A percentile compares a stretch with the other conserved stretches of the same genome.
phyloP scores from a whole-genome alignment of 1,140 invertebrate genomes.

The Hermatobates lingyangjiaoensis region DNA sequence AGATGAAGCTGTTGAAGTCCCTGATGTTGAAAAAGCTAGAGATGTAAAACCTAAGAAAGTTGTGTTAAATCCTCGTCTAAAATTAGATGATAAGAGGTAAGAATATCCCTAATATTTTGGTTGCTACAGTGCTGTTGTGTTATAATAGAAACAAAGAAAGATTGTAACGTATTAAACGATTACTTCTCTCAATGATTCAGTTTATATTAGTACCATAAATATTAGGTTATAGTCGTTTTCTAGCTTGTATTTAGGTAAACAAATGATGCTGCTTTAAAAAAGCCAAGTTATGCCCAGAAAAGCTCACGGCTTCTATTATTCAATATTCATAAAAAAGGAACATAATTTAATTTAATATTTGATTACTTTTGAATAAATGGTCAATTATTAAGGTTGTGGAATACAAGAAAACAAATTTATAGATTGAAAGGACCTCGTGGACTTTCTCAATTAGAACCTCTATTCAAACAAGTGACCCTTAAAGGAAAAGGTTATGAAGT shows the following conservation, averaged over 20 bases:
- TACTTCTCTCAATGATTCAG: background rate
- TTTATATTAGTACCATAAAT: background rate
- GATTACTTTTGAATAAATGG: too few species aligned
- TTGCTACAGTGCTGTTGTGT: background rate
- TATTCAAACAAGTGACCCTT: conserved; percentile 65
- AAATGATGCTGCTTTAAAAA: background rate
- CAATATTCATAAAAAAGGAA: background rate
- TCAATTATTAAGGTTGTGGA: too few species aligned
- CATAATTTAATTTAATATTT: background rate
- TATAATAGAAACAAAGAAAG: background rate
- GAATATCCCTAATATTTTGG: background rate
- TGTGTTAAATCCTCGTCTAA: conserved; percentile 44
- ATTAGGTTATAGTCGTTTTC: background rate
- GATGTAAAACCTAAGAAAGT: conserved; percentile 29
- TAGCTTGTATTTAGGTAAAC: background rate
- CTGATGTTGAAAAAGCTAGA: conserved; percentile 12
- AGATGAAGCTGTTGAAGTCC: conserved; percentile 12
- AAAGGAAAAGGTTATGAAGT: conserved; percentile 66
- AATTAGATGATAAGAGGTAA: conserved; percentile 47
- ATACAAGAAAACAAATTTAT: background rate
- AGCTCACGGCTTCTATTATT: background rate
- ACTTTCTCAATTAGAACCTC: conserved; percentile 49
- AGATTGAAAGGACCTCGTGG: conserved; percentile 44
- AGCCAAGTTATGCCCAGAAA: background rate
- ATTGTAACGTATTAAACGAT: background rate